Evolutionary conservation across 2,113 vertebrate species (phyloP), one percentile per base, ranked within the genome.

Genomic region (Thomomys bottae): DNA sequence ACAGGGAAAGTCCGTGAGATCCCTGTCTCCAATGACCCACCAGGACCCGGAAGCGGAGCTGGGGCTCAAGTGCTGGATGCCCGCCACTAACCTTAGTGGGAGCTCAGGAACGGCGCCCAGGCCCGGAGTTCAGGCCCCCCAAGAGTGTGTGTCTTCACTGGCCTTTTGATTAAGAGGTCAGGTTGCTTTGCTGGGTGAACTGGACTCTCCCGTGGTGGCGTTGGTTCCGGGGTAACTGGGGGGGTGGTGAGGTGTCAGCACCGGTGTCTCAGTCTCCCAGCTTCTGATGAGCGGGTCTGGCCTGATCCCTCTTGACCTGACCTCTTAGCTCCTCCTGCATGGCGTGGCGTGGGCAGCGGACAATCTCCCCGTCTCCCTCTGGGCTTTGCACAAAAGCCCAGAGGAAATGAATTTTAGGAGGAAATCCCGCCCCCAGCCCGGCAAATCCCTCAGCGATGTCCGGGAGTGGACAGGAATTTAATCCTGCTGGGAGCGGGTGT

Each of bases 351-450:
- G 54, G 54, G 54, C 28, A 75, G 70, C n/a, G 40, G 36, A 63
- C 57, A n/a, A 42, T 72, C 36, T 63, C 21, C 4, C 1, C 0
- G 23, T 4, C 0, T 5, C 21, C 7, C 21, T 36, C 5, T 1
- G 26, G 26, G 57, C 75, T 54, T 34, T 0, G 67, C 34, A 20
- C 17, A 57, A 6, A 36, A 30, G 28, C 61, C 70, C 70, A 61
- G 57, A 54, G 40, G 57, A 85, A 70, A 86, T 73, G 61, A 42
- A 86, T 86, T 73, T 75, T 57, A 63, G 84, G n/a, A 73, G 38
- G 28, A 63, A 86, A 42, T 73, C 70, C 82, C 32, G 67, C 38
- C 71, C 57, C 67, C 38, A 71, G 71, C 49, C 57, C 38, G 36
- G 45, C 34, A 40, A 84, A 71, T 71, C 36, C 54, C 12, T 6